Conservation (phyloP, 53 echinoderm and acorn worm genomes). For the Temnopleurus reevesii region DNA sequence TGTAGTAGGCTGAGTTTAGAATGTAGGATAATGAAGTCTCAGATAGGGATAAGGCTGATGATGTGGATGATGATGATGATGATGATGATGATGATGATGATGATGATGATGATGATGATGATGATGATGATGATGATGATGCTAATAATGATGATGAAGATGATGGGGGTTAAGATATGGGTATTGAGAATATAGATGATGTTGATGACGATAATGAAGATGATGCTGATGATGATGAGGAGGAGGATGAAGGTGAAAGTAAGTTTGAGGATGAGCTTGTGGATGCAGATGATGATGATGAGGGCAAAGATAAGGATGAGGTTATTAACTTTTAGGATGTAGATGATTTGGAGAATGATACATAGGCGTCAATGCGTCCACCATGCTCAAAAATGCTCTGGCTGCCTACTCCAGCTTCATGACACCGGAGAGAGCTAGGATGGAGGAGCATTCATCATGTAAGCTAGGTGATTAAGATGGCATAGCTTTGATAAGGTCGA, state of each 20-base stretch:
- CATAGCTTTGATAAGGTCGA: no score
- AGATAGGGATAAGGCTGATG: not conserved
- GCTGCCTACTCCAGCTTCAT: slow-evolving; percentile 88
- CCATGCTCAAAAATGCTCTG: no score
- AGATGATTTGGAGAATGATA: no score
- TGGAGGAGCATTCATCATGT: no score
- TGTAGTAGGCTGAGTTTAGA: not conserved
- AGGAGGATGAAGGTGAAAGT: not conserved
- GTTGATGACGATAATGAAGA: not conserved
- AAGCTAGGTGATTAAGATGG: no score
- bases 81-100: not conserved
- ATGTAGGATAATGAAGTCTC: not conserved
- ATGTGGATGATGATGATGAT: not conserved
- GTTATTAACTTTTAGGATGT: no score
- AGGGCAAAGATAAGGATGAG: not conserved
- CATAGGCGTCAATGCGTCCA: no score
- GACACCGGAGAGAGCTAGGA: no score
- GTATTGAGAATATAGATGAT: no score
- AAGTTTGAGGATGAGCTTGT: not conserved
- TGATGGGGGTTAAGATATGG: slow-evolving; percentile 79
- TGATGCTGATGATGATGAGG: not conserved
- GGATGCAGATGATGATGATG: not conserved
- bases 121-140: slow-evolving; percentile 17
- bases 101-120: slow-evolving; percentile 17
- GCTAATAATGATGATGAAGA: slow-evolving; percentile 69